These are phyloP conservation scores for Lomographa bimaculata DNA, from an alignment of 2,888 invertebrate genomes.

Conservation along the genomic window DNA sequence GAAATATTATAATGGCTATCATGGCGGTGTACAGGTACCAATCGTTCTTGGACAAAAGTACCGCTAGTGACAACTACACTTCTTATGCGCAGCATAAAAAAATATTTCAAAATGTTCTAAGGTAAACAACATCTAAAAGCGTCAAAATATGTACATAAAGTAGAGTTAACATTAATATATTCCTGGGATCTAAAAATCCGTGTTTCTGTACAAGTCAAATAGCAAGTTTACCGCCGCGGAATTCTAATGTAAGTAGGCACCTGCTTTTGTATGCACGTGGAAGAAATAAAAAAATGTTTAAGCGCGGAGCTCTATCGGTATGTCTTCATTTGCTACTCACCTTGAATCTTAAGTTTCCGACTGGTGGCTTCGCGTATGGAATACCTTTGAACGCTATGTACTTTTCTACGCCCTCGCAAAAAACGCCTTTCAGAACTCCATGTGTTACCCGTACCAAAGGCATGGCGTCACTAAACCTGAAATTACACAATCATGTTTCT, in stretches of 20 bases:
- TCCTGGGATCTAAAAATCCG: slow-evolving; percentile 24
- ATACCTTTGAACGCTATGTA: slow-evolving; percentile 81
- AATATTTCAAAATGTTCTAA: no score
- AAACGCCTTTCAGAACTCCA: slow-evolving; percentile 61
- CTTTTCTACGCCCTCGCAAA: slow-evolving; percentile 50
- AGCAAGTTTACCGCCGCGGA: slow-evolving; percentile 35
- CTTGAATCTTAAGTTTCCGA: slow-evolving; percentile 84
- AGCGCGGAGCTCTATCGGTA: slow-evolving; percentile 38
- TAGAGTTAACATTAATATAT: slow-evolving; percentile 17
- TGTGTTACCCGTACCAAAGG: slow-evolving; percentile 54
- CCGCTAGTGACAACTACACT: no score
- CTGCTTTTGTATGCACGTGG: slow-evolving; percentile 41
- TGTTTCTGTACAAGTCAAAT: slow-evolving; percentile 33
- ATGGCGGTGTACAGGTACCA: no score
- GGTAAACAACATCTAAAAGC: no score
- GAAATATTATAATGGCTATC: no score
- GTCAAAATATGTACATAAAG: slow-evolving; percentile 15
- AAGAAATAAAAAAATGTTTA: slow-evolving; percentile 43
- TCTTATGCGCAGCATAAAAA: no score
- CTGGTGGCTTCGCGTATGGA: slow-evolving; percentile 84
- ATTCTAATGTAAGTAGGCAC: slow-evolving; percentile 42
- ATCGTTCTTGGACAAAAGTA: no score
- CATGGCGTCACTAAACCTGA: slow-evolving; percentile 47
- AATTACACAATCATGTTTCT: slow-evolving; percentile 27
- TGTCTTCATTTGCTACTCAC: slow-evolving; percentile 60